Evolutionary conservation across 2,797 vertebrate genomes (phyloP).

Genomic region (Falco novaeseelandiae): DNA sequence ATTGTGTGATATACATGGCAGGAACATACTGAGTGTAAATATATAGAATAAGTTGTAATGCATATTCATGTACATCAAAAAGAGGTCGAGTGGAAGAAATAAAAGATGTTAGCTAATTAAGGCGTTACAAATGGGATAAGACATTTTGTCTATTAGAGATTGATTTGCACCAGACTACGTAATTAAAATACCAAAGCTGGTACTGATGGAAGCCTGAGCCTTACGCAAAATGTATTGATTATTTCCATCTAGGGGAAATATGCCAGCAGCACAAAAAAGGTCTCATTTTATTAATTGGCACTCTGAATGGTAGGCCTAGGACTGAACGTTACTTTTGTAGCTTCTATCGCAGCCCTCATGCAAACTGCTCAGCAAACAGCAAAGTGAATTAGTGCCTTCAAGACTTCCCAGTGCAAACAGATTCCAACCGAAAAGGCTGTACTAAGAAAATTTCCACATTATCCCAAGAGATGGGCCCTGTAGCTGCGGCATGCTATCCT

Average conservation of each 20-base stretch:
- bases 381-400: neutral
- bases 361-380: neutral
- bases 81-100: neutral
- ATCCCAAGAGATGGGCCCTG: neutral
- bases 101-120: neutral
- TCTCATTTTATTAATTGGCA: neutral
- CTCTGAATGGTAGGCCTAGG: neutral
- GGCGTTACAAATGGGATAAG: neutral
- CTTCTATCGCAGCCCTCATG: neutral
- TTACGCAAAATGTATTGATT: neutral
- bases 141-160: neutral
- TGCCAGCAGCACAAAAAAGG: neutral
- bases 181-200: neutral
- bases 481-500: neutral
- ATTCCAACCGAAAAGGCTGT: neutral
- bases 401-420: neutral
- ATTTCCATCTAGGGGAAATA: neutral
- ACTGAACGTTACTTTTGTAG: neutral
- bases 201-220: neutral
- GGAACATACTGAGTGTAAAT: neutral
- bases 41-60: neutral
- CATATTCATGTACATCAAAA: neutral
- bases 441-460: neutral
- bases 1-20: neutral
- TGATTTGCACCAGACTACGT: neutral